Percentiles rank a stretch among this genome's conserved stretches.
Conservation (phyloP, 2,888 invertebrate species). For the Marronus borbonicus region DNA sequence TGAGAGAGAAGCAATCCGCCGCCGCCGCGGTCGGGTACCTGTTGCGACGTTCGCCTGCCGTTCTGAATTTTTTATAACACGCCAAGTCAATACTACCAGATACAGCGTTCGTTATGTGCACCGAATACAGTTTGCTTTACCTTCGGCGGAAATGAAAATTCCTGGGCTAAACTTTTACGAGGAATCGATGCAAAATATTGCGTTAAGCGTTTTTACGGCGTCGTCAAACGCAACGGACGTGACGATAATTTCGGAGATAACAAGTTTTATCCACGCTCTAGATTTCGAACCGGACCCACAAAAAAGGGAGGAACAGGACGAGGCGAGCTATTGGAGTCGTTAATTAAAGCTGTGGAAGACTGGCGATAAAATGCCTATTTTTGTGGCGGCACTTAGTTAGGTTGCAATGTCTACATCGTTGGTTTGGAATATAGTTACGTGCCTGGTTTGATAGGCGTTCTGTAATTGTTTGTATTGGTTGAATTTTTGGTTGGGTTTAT, state of each 20-base stretch:
- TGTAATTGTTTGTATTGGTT: too few species aligned
- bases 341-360: neutral
- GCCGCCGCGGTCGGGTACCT: neutral
- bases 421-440: too few species aligned
- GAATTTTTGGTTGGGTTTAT: too few species aligned
- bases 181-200: conserved; percentile 7
- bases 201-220: conserved; percentile 4
- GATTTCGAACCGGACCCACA: too few species aligned
- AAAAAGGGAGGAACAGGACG: neutral
- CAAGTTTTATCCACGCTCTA: neutral
- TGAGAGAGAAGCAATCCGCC: neutral
- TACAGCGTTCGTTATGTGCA: neutral
- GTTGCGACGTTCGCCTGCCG: conserved; percentile 6
- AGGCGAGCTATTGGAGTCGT: neutral
- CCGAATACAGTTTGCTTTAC: neutral
- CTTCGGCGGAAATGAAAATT: too few species aligned
- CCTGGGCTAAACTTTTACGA: neutral
- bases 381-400: neutral
- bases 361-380: neutral
- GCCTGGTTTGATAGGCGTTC: too few species aligned
- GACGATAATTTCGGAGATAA: conserved; percentile 5
- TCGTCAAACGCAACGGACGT: conserved; percentile 4
- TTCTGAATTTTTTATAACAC: conserved; percentile 6
- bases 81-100: conserved; percentile 5
- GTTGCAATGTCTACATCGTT: too few species aligned